Conservation (phyloP, 2,797 vertebrate genomes). For the Meriones psammophilus region DNA sequence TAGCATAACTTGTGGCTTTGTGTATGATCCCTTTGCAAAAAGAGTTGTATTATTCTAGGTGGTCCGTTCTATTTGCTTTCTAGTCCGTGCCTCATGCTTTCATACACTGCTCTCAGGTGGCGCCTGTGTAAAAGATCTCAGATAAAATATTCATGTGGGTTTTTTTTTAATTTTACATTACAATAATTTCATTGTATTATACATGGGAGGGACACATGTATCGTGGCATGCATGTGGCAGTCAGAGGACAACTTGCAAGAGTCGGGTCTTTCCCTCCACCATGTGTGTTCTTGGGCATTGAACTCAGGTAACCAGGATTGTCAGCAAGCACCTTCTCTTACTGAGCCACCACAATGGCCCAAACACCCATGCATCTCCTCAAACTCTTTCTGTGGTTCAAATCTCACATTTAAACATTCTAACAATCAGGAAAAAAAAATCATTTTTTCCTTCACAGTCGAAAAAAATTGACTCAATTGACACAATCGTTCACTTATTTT, state of each 20-base stretch:
- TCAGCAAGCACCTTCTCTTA: not conserved
- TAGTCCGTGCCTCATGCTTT: not conserved
- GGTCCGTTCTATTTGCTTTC: not conserved
- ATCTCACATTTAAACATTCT: constrained; percentile 58
- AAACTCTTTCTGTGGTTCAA: not conserved
- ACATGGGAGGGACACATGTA: too few relatives aligned
- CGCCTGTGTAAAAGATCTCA: not conserved
- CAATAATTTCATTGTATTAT: not conserved
- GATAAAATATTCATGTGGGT: not conserved
- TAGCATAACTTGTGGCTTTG: not conserved
- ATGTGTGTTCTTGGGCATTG: too few relatives aligned
- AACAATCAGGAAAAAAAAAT: not conserved
- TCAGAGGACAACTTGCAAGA: not conserved
- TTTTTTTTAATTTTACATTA: not conserved
- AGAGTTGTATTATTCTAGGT: not conserved
- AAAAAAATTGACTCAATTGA: constrained; percentile 54
- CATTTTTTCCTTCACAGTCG: not conserved
- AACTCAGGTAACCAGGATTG: not conserved
- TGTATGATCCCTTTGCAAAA: not conserved
- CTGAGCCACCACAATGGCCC: not conserved
- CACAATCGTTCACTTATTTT: constrained; percentile 44
- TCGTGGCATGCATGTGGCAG: not conserved
- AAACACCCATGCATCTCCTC: not conserved
- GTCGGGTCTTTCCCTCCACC: not conserved
- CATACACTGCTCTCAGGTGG: not conserved